Evolutionary conservation across 1,140 invertebrate genomes (phyloP), one percentile per base, ranked within the genome.

Genomic region (Heterodera carotae): DNA sequence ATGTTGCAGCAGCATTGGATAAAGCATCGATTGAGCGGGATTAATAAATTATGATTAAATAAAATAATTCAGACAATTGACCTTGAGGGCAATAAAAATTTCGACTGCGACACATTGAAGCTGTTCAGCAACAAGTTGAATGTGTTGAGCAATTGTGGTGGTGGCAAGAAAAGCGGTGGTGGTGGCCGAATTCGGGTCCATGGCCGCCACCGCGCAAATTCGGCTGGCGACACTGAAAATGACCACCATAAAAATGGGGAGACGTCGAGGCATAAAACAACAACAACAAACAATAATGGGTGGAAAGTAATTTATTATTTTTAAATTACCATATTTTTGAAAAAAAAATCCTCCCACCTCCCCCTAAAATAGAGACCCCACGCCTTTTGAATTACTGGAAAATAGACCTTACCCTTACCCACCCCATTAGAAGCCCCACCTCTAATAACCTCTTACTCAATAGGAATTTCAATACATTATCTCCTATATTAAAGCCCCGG

Each of bases 61-160:
- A n/a, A 22, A 2, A 22, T 73, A 25, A 29, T 73, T 64, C 31
- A 80, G 79, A 72, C 79, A 8, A 77, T 82, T 48, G 81, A 82
- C 70, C 36, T 82, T n/a, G 69, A 81, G 25, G 71, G 43, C n/a
- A 82, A 82, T 48, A 48, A 36, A 59, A 80, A 82, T 60, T 82
- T 82, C 66, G 81, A 82, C 27, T 84, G 82, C 68, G 33, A 53
- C 36, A 82, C 79, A 3, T 27, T 82, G 4, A 62, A 67, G 15
- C 69, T 83, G 59, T 82, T 75, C 60, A 76, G 27, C 15, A 71
- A 71, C 15, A 71, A 71, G 69, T 66, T 82, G 39, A 71, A 68
- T 22, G 69, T 82, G 48, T 59, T 82, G 27, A 81, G 78, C 53
- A 66, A 73, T 67, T 82, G 81, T 43, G 81, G 74, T 67, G 83